Evolutionary conservation across 2,113 vertebrate genomes (phyloP), one percentile per base, ranked within the genome.

Genomic region (Urocolius indicus): DNA sequence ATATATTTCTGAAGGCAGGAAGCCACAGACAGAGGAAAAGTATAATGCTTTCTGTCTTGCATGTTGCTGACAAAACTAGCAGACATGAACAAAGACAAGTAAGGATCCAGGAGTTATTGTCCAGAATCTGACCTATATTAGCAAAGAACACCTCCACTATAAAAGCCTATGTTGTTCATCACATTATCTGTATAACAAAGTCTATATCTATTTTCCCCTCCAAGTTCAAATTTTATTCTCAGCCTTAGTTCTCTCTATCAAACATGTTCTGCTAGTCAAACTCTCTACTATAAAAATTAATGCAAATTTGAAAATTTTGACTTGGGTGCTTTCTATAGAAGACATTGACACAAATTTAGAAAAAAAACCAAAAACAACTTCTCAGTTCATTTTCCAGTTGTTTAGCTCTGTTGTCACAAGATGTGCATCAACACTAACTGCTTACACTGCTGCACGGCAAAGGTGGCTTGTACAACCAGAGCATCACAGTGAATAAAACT

Each of bases 291-390:
- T 30, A 80, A 62, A 86, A 87, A 80, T 5, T 30, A 51, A 66
- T 54, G n/a, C 19, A 71, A 69, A 43, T 45, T 45, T 27, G 17
- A 77, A 57, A 83, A 65, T 15, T 52, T 54, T 62, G 9, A 78
- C 57, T 74, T 57, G 38, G 30, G 49, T 0, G 1, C 22, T 57
- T 71, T 75, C 32, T 55, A 13, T 48, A 72, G 38, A 89, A 58
- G n/a, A 66, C 19, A 65, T 5, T 90, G 55, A 8, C 20, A 55
- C 17, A 20, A 66, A 61, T 30, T 36, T 7, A 4, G 62, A 67
- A 73, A 20, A 0, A 0, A 0, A 0, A 19, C 30, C 55, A 4
- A 41, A 41, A 41, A 41, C 16, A 24, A 4, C 32, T 51, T 89
- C 80, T 66, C 30, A 73, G 38, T 63, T 48, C 6, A 54, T 74